Base-by-base conservation (phyloP, 2,797 vertebrate genomes). In the Pygocentrus nattereri region DNA sequence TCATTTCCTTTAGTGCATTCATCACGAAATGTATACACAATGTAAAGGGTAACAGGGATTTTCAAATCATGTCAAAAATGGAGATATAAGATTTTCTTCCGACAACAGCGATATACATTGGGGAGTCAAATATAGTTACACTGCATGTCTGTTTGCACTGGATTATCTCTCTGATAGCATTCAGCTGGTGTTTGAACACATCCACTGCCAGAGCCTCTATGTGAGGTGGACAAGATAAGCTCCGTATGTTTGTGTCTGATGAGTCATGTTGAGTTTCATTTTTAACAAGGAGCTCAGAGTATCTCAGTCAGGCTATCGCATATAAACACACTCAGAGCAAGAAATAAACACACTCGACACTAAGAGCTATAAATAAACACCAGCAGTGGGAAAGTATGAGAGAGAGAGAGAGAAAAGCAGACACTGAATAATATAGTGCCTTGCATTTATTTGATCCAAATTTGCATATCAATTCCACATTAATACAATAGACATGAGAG, bases 311-410 rank as follows among this genome's bases (percentile, higher is more conserved):
- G 12, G 19, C 44, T 70, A 13, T n/a, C 21, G 41, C 18, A 8
- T 50, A 50, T 27, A 70, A 70, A 70, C 68, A 70, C 68, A 23
- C 13, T 21, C 23, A 50, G 68, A 70, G 47, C 68, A 30, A 70
- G 68, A 47, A 49, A 19, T 49, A 70, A 50, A 70, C 23, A 70
- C 68, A 70, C 68, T 62, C 13, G 5, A 27, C 44, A 18, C 23
- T 49, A 49, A 19, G 21, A 16, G 25, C 68, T 70, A 70, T 50
- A 70, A 70, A 70, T 70, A 62, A 50, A 70, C 1, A 44, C 38
- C 0, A 21, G 21, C 19, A 68, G 34, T 11, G 21, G 61, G 2
- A 13, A 49, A 8, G 41, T 18, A 30, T 16, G 13, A 25, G 38
- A 5, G 65, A 25, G 65, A 23, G 41, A 38, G 16, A 25, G 65